phyloP scores from a whole-genome alignment of 2,888 invertebrate genomes.

The Cryptocephalus moraei region DNA sequence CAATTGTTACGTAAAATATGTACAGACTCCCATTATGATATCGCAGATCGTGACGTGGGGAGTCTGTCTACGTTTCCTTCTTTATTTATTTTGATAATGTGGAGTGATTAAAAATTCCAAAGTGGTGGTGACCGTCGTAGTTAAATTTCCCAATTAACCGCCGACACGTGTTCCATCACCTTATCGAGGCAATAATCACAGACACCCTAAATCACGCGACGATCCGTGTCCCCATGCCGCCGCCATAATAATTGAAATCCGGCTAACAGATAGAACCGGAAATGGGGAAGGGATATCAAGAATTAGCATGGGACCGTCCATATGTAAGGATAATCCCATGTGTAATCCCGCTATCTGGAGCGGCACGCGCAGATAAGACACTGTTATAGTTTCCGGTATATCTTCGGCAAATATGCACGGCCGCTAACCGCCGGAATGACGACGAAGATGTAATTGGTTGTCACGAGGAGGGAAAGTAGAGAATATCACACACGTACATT shows the following conservation, averaged over 20 bases:
- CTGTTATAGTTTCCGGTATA: conserved; percentile 17
- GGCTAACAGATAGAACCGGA: conserved; percentile 15
- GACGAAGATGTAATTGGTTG: conserved; percentile 7
- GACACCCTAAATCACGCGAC: conserved; percentile 3
- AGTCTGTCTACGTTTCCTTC: too few relatives aligned
- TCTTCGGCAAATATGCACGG: conserved; percentile 12
- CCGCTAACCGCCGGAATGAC: conserved; percentile 5
- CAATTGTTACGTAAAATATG: too few relatives aligned
- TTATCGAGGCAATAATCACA: conserved; percentile 6
- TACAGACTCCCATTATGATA: too few relatives aligned
- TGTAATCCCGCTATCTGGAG: conserved; percentile 29
- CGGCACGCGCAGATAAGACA: conserved; percentile 10
- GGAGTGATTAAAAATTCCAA: too few relatives aligned
- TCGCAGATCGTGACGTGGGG: too few relatives aligned
- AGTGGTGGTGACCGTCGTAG: not conserved
- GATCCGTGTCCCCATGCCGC: not conserved
- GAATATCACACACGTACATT: too few relatives aligned
- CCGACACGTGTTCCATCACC: not conserved
- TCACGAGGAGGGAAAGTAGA: not conserved
- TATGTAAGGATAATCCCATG: conserved; percentile 37
- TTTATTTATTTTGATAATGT: too few relatives aligned
- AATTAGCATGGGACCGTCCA: conserved; percentile 35
- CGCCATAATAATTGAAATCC: conserved; percentile 17
- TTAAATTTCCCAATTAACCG: not conserved
- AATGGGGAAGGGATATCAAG: conserved; percentile 19